Evolutionary conservation across 2,113 vertebrate genomes (phyloP).

Genomic region (Platysternon megacephalum): DNA sequence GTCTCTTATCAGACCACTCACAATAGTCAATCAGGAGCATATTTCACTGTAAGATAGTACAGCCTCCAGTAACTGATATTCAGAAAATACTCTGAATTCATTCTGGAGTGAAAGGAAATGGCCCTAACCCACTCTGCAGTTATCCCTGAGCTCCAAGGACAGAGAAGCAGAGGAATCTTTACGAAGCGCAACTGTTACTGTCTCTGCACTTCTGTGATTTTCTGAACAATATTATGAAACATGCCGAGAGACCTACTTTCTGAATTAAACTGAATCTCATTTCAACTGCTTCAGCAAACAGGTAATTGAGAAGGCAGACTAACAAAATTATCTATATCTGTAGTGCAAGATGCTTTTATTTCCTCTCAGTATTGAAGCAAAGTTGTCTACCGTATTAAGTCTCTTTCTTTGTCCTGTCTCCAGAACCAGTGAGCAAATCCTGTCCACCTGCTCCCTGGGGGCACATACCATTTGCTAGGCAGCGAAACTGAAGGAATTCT

Average conservation of each 20-base stretch:
- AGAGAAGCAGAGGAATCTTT: neutral
- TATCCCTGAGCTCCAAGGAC: neutral
- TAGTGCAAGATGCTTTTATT: constrained; percentile 44
- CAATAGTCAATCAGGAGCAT: neutral
- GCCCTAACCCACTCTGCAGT: neutral
- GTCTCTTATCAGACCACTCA: neutral
- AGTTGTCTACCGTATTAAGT: neutral
- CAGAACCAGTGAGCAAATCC: constrained; percentile 44
- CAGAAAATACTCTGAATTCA: neutral
- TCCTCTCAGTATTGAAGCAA: neutral
- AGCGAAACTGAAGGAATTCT: constrained; percentile 24
- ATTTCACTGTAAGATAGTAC: neutral
- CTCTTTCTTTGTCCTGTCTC: neutral
- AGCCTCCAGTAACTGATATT: neutral
- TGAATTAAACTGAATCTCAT: constrained; percentile 53
- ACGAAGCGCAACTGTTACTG: neutral
- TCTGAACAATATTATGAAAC: constrained; percentile 46
- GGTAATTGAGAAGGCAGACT: constrained; percentile 55
- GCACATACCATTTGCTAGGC: constrained; percentile 31
- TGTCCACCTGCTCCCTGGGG: constrained; percentile 54
- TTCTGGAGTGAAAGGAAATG: neutral
- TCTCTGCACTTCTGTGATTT: constrained; percentile 13
- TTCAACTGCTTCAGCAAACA: constrained; percentile 53
- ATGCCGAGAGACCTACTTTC: neutral
- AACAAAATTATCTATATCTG: constrained; percentile 4